These are phyloP conservation scores for Holacanthella duospinosa DNA, from an alignment of 2,888 invertebrate species.

Conservation along the genomic window DNA sequence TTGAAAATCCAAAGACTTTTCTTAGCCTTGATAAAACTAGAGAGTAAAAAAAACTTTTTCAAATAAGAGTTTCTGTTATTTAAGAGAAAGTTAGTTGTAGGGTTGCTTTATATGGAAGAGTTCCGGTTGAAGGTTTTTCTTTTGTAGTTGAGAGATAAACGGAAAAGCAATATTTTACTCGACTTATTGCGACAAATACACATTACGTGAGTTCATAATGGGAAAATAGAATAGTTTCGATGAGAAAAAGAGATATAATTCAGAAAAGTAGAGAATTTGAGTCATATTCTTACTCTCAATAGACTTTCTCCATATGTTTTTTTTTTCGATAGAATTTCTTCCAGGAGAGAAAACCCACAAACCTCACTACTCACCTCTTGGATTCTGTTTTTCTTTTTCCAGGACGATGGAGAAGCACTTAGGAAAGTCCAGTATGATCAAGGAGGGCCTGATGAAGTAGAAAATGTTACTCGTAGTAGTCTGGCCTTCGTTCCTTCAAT, in stretches of 20 bases:
- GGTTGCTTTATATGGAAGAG: too few species aligned
- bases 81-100: too few species aligned
- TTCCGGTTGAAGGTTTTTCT: background rate
- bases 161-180: background rate
- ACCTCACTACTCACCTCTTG: too few species aligned
- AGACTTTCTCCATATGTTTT: too few species aligned
- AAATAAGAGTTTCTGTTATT: too few species aligned
- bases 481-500: slow-evolving; percentile 78
- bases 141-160: background rate
- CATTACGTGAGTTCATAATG: background rate
- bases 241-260: background rate
- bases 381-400: slow-evolving; percentile 12
- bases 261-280: too few species aligned
- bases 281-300: too few species aligned
- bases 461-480: slow-evolving; percentile 73
- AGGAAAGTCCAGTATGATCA: background rate
- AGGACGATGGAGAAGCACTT: slow-evolving; percentile 25
- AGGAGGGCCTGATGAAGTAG: slow-evolving; percentile 40
- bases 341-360: background rate
- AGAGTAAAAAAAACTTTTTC: too few species aligned
- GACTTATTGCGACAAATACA: background rate
- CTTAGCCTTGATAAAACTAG: too few species aligned
- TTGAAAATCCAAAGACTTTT: too few species aligned
- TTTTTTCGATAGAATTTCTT: too few species aligned
- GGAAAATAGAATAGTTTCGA: background rate